A percentile compares a stretch with the other conserved stretches of the same genome.
Conservation (phyloP, 2,113 vertebrate species). For the Otus sunia region DNA sequence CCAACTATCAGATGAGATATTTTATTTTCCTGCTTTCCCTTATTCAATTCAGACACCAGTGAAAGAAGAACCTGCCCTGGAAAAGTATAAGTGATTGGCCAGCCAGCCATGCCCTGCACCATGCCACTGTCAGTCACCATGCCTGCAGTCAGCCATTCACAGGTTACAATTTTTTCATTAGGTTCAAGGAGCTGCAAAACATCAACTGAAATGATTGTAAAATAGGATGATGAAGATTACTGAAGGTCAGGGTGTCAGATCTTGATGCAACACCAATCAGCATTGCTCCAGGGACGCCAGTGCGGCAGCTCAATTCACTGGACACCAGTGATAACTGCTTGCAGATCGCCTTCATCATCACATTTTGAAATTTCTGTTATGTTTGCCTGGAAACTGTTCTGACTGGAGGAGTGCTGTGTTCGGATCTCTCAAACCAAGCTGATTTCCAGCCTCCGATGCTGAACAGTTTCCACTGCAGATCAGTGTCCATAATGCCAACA, state of each 20-base stretch:
- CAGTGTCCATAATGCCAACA: accelerated
- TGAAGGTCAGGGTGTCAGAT: background rate
- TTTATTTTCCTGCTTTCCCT: background rate
- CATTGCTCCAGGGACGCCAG: background rate
- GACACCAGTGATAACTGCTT: background rate
- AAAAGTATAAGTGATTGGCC: background rate
- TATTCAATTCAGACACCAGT: background rate
- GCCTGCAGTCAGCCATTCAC: background rate
- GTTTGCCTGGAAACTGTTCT: background rate
- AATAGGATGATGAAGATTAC: background rate
- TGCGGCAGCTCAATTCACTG: background rate
- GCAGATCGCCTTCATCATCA: background rate
- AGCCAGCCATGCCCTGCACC: background rate
- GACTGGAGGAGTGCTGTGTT: background rate
- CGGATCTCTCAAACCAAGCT: background rate
- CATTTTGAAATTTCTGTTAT: background rate
- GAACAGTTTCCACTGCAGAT: background rate
- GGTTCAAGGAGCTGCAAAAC: background rate
- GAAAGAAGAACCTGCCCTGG: background rate
- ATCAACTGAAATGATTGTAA: background rate
- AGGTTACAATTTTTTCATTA: background rate
- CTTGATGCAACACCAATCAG: background rate
- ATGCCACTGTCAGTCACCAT: too few species aligned
- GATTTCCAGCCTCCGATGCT: background rate
- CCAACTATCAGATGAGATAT: background rate